Base-by-base conservation (phyloP, 2,113 vertebrate species). In the Caloenas nicobarica region DNA sequence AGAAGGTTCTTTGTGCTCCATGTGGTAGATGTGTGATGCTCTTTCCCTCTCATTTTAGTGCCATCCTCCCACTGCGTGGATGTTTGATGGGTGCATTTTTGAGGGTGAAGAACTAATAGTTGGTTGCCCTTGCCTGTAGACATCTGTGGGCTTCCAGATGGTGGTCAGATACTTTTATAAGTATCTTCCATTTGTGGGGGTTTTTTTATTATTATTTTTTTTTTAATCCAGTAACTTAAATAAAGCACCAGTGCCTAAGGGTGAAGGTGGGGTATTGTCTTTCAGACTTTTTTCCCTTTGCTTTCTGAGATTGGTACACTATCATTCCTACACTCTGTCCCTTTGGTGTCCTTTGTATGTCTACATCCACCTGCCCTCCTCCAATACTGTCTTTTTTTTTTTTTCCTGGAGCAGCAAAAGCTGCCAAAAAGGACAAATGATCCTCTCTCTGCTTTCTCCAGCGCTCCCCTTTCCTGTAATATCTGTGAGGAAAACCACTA, bases 51-150 rank as follows among this genome's bases (percentile, higher is more conserved):
- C 2, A 0, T 33, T 68, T 86, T 69, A 11, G 13, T 53, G 40
- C 50, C 8, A 1, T n/a, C 23, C 16, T 54, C 3, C 1, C 0
- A 1, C 8, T 36, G 28, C 2, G 0, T 42, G 28, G 7, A 3
- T 15, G 13, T 73, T 60, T 50, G 11, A 21, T 26, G 51, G 48
- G 56, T 34, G 24, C 5, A 10, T 25, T 78, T 83, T 81, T 64
- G 26, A 64, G 8, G 17, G 16, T 38, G 34, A 78, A n/a, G 10
- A 6, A 10, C 29, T 85, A 13, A 7, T 11, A 28, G 38, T 9
- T 26, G 11, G 2, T 53, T 61, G 18, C 13, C 3, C 3, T 5
- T 71, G 51, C 34, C 60, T 70, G 13, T 16, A 50, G 21, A 22
- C 8, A 8, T 9, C 8, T 6, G 4, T 3, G 17, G 42, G 10